These are phyloP conservation scores for Dicerorhinus sumatrensis DNA, from an alignment of 2,113 vertebrate genomes.

Conservation along the genomic window DNA sequence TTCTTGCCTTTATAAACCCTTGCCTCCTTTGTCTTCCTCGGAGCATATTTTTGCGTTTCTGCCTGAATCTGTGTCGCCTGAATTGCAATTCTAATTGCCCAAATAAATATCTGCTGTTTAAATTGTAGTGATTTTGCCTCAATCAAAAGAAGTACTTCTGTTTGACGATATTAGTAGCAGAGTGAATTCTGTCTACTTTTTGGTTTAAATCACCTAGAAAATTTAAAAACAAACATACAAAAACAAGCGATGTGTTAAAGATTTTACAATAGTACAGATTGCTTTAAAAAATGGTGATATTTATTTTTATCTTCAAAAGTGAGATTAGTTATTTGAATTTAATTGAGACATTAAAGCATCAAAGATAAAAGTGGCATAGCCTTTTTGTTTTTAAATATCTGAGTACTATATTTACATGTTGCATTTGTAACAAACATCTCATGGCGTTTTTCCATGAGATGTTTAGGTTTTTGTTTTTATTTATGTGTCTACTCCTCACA, in stretches of 20 bases:
- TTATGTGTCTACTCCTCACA: background rate
- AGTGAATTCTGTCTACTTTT: background rate
- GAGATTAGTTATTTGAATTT: background rate
- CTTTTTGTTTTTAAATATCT: background rate
- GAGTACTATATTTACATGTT: background rate
- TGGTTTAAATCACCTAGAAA: background rate
- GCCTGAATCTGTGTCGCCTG: too few species aligned
- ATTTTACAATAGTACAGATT: background rate
- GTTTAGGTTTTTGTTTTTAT: background rate
- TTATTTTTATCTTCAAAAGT: background rate
- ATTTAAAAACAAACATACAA: background rate
- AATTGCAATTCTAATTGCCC: too few species aligned
- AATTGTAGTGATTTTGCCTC: too few species aligned
- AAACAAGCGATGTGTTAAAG: background rate
- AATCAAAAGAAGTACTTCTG: background rate
- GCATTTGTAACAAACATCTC: background rate
- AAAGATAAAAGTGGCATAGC: background rate
- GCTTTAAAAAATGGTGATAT: background rate
- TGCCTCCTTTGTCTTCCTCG: too few species aligned
- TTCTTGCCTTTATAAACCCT: too few species aligned
- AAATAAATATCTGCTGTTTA: too few species aligned
- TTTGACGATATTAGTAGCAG: background rate
- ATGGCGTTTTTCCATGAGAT: background rate
- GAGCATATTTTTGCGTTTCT: too few species aligned
- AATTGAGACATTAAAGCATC: background rate